Evolutionary conservation across 53 echinoderm and acorn worm species (phyloP).

Genomic region (Apostichopus leukothele): DNA sequence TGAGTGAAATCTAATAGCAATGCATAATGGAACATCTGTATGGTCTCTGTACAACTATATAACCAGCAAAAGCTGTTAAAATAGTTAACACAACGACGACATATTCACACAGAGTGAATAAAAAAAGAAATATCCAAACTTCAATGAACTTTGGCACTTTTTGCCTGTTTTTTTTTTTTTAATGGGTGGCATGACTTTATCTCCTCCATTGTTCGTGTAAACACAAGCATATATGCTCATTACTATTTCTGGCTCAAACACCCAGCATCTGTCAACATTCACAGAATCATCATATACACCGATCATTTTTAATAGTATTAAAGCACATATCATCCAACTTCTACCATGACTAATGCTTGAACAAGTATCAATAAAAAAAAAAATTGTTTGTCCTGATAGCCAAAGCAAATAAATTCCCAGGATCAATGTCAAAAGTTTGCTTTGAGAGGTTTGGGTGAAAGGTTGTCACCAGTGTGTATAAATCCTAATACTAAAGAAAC

Average conservation of each 20-base stretch:
- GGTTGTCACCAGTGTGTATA: not conserved
- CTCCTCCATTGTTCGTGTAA: not conserved
- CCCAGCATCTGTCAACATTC: not conserved
- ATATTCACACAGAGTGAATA: too few species aligned
- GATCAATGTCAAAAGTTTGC: not conserved
- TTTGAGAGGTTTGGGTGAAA: not conserved
- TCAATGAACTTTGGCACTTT: too few species aligned
- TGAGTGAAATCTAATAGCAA: too few species aligned
- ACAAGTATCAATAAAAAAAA: not conserved
- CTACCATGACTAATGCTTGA: not conserved
- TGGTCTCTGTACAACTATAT: too few species aligned
- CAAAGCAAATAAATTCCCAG: not conserved
- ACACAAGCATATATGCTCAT: constrained; percentile 26
- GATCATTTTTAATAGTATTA: too few species aligned
- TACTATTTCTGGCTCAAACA: not conserved
- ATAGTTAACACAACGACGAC: too few species aligned
- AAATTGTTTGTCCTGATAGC: not conserved
- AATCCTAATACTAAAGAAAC: too few species aligned
- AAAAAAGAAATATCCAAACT: too few species aligned
- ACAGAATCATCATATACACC: too few species aligned
- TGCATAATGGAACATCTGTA: too few species aligned
- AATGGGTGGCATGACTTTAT: constrained; percentile 7
- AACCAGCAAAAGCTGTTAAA: too few species aligned
- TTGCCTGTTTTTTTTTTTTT: not conserved
- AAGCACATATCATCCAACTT: too few species aligned